Conservation (phyloP, 1,140 invertebrate genomes). For the Paraescarpia echinospica region DNA sequence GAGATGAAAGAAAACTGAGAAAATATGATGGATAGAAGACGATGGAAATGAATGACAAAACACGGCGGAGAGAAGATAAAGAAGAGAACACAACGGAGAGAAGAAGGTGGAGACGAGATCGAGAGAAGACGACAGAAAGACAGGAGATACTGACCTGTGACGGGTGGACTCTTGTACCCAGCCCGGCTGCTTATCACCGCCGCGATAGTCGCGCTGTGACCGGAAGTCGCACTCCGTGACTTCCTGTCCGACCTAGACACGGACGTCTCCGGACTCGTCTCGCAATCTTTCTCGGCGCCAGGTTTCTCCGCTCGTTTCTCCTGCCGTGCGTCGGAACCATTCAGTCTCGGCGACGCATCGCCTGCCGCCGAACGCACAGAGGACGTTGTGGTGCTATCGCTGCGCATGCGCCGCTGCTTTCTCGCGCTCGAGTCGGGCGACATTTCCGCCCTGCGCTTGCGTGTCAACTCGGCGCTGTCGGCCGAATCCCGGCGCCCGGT, state of each 20-base stretch:
- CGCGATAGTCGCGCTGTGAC: not conserved
- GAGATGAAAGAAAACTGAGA: no score
- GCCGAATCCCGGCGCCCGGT: not conserved
- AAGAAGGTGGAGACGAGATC: no score
- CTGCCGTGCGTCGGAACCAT: not conserved
- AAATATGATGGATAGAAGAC: no score
- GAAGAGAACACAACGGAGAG: no score
- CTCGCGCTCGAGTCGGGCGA: constrained; percentile 1
- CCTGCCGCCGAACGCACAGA: not conserved
- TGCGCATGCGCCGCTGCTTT: not conserved
- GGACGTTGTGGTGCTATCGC: not conserved
- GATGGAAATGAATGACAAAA: no score
- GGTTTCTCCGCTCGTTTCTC: not conserved
- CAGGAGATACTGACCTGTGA: not conserved
- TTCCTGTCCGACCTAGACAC: not conserved
- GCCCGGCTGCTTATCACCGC: not conserved
- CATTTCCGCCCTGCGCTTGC: not conserved
- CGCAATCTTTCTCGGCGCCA: not conserved
- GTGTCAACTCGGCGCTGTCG: not conserved
- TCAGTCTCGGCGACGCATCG: not conserved
- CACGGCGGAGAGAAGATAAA: no score
- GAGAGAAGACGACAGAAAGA: not conserved
- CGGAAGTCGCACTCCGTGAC: not conserved
- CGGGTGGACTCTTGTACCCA: not conserved
- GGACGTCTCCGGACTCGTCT: not conserved